phyloP scores from a whole-genome alignment of 2,888 invertebrate genomes.

The Itoplectis maculator region DNA sequence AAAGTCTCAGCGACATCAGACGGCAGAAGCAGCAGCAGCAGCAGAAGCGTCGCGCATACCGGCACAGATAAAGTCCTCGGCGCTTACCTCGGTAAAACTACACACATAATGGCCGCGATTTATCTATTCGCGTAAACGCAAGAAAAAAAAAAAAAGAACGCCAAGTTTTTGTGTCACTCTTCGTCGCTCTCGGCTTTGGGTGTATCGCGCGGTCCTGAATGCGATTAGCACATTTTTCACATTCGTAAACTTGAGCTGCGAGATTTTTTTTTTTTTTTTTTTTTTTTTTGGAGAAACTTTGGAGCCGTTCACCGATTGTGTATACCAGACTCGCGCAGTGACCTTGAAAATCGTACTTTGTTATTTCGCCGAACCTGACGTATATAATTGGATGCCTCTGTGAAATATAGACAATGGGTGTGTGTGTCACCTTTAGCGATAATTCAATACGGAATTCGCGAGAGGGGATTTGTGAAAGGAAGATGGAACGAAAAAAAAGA shows the following conservation, averaged over 20 bases:
- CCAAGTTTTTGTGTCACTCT: conserved; percentile 23
- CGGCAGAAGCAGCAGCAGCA: conserved; percentile 25
- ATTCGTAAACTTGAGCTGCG: neutral
- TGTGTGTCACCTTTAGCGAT: neutral
- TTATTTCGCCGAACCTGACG: neutral
- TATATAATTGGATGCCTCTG: neutral
- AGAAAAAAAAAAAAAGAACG: conserved; percentile 12
- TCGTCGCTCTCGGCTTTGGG: neutral
- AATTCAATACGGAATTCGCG: neutral
- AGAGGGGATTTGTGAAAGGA: neutral
- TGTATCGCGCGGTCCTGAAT: conserved; percentile 9
- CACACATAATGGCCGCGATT: conserved; percentile 30
- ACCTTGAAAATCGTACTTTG: neutral
- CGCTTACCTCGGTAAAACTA: conserved; percentile 53
- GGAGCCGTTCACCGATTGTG: neutral
- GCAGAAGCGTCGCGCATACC: conserved; percentile 37
- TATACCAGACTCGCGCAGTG: neutral
- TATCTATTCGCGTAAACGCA: conserved; percentile 44
- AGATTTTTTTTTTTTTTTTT: no score
- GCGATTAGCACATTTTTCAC: conserved; percentile 28
- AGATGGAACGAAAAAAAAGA: neutral
- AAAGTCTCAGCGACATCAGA: neutral
- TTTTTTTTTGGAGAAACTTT: neutral
- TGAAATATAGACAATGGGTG: neutral
- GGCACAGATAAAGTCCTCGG: conserved; percentile 43